Conservation (phyloP, 2,797 vertebrate genomes). For the Lepus oiostolus region DNA sequence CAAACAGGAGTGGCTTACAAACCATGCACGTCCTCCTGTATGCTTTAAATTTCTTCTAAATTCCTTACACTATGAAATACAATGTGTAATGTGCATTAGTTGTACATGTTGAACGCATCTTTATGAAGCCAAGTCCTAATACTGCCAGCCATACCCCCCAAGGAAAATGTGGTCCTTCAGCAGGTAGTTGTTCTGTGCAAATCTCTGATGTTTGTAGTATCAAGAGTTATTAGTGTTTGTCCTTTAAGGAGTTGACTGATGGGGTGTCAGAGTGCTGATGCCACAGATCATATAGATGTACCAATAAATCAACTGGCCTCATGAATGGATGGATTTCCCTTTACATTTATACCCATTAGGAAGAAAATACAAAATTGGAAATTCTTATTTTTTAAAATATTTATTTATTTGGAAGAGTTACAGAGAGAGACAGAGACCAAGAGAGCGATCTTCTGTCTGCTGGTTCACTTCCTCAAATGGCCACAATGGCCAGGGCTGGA, state of each 20-base stretch:
- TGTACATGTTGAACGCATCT: not conserved
- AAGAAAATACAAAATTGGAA: not conserved
- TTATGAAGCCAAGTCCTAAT: constrained; percentile 11
- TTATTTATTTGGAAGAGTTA: no score
- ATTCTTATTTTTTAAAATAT: not conserved
- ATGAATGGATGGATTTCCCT: not conserved
- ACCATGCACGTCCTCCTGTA: not conserved
- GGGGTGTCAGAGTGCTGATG: not conserved
- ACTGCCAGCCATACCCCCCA: not conserved
- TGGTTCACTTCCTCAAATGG: no score
- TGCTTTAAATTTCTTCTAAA: not conserved
- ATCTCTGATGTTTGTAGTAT: not conserved
- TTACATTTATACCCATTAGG: not conserved
- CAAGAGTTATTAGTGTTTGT: constrained; percentile 7
- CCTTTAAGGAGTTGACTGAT: not conserved
- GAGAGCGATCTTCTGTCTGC: no score
- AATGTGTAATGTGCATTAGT: not conserved
- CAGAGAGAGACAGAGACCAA: no score
- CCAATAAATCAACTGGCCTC: not conserved
- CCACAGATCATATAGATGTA: not conserved
- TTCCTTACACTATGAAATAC: not conserved
- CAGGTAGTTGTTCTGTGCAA: not conserved
- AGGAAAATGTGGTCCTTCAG: not conserved
- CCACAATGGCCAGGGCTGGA: no score
- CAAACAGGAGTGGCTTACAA: not conserved